phyloP scores from a whole-genome alignment of 2,113 vertebrate genomes.

The Copsychus sechellarum region DNA sequence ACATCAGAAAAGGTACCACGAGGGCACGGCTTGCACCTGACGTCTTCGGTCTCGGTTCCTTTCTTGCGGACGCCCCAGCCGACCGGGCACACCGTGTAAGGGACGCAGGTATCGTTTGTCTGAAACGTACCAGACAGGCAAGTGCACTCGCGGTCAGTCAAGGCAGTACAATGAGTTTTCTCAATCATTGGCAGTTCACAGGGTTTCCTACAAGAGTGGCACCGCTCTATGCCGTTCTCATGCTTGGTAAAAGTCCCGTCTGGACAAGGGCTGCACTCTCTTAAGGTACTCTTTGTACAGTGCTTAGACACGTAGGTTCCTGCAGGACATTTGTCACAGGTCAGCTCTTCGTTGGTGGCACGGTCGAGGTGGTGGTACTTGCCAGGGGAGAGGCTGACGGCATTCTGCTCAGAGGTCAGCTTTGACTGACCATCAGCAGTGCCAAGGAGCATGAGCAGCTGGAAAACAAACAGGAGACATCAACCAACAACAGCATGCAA shows the following conservation, averaged over 20 bases:
- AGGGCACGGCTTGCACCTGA: slow-evolving; percentile 86
- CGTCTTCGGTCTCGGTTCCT: slow-evolving; percentile 85
- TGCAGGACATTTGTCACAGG: slow-evolving; percentile 95
- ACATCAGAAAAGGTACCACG: slow-evolving; percentile 88
- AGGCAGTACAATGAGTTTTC: slow-evolving; percentile 84
- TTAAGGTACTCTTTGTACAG: slow-evolving; percentile 81
- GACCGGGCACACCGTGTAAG: slow-evolving; percentile 81
- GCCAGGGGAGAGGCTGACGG: slow-evolving; percentile 73
- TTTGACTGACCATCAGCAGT: slow-evolving; percentile 71
- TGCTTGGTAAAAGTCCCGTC: slow-evolving; percentile 86
- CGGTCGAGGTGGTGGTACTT: slow-evolving; percentile 85
- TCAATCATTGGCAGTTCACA: slow-evolving; percentile 83
- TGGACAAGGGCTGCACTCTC: slow-evolving; percentile 89
- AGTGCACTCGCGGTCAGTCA: slow-evolving; percentile 85
- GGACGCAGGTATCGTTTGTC: slow-evolving; percentile 75
- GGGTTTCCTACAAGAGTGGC: slow-evolving; percentile 83
- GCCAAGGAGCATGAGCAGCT: slow-evolving; percentile 84
- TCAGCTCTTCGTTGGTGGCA: slow-evolving; percentile 79
- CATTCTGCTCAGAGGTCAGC: slow-evolving; percentile 73
- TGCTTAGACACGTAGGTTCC: slow-evolving; percentile 91
- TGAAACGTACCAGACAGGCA: slow-evolving; percentile 85
- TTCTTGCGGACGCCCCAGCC: slow-evolving; percentile 89
- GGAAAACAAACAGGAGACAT: slow-evolving; percentile 52
- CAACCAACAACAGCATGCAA: neutral
- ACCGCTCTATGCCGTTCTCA: slow-evolving; percentile 90